These are phyloP conservation scores for Myiotriccus ornatus DNA, from an alignment of 2,797 vertebrate genomes.

Conservation along the genomic window DNA sequence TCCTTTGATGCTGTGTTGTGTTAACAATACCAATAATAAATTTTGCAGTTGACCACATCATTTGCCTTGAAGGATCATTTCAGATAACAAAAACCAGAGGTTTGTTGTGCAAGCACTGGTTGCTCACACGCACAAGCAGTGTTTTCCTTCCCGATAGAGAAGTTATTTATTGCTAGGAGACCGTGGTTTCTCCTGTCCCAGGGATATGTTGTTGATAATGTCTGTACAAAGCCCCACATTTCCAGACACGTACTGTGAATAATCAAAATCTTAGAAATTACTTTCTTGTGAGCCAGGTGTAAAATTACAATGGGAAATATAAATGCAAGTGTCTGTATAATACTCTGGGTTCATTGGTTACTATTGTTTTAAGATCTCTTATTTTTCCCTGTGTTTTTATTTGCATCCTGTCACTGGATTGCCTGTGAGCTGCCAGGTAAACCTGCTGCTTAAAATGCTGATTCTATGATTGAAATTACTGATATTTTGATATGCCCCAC, in stretches of 20 bases:
- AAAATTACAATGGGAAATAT: neutral
- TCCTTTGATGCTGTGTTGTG: neutral
- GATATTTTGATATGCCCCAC: neutral
- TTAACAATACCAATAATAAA: neutral
- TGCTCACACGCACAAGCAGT: neutral
- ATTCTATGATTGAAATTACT: neutral
- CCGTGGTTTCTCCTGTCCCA: neutral
- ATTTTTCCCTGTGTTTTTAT: neutral
- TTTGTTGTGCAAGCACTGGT: neutral
- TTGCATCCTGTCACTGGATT: neutral
- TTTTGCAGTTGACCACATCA: neutral
- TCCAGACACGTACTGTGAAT: neutral
- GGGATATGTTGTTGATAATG: neutral
- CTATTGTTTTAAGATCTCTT: neutral
- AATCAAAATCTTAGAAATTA: slow-evolving; percentile 14
- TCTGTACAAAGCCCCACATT: neutral
- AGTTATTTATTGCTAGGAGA: slow-evolving; percentile 14
- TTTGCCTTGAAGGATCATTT: neutral
- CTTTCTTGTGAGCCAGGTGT: neutral
- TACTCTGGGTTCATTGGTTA: neutral
- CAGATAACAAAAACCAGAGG: neutral
- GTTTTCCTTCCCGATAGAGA: neutral
- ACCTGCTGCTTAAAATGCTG: neutral
- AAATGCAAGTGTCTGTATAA: neutral
- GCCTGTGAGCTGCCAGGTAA: neutral